Base-by-base conservation (phyloP, 2,888 invertebrate species). In the Himalopsyche anomala region DNA sequence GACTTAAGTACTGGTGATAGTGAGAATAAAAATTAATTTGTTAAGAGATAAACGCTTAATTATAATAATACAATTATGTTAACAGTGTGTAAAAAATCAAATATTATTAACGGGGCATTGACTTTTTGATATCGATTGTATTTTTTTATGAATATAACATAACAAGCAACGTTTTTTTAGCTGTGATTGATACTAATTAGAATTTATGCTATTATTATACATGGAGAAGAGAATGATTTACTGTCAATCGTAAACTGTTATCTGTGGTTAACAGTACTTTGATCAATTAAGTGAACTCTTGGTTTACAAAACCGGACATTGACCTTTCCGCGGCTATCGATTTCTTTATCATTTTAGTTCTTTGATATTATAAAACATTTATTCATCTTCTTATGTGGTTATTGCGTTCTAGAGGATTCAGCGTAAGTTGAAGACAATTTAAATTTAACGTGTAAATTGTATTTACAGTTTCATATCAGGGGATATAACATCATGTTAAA, bases 231-330 rank as follows among this genome's bases (percentile, higher is more conserved):
- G 6, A 69, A 8, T 69, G 69, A 74, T 36, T 74, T 36, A 38
- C 74, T 38, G 74, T 74, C 74, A 38, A 74, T 74, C 9, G 19
- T 8, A 69, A 69, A 69, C 69, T 38, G 38, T 74, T 74, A 74
- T 74, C 74, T 74, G 36, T 74, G 38, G 74, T 38, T 38, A 74
- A 74, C 36, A 74, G 36, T 36, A 74, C 74, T 74, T 74, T 74
- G 74, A 12, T 36, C 15, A 74, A 28, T 74, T 74, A 12, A 74
- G 15, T 74, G 74, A 74, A 74, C 74, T 36, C 74, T 38, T 15
- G 19, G 74, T 74, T 15, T 38, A 74, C 74, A 28, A 74, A 74
- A 74, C 19, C 38, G 74, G 36, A 74, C 74, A 74, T 36, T 74
- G 74, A 74, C 74, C 74, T 74, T 74, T 15, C 6, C 5, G 11